Evolutionary conservation across 2,888 invertebrate species (phyloP), one percentile per base, ranked within the genome.

Genomic region (Pimpla rufipes): DNA sequence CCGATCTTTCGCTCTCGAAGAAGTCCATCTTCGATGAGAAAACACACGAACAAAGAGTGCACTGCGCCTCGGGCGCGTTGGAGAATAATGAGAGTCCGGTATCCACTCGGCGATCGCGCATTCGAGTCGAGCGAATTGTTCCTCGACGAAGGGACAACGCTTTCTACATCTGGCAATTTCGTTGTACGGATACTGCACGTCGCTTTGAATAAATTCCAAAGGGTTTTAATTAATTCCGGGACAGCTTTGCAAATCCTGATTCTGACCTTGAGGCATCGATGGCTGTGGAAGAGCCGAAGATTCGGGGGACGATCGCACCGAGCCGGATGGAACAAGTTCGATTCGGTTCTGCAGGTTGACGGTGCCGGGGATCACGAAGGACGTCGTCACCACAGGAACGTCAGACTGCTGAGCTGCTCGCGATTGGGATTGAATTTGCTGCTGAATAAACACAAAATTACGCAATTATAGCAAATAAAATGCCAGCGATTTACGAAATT

Each of bases 321-420:
- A 74, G 45, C 35, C 70, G 13, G 77, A 66, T 18, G 45, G 80
- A 70, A 81, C 74, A 11, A 85, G 75, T 29, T 86, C 81, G 16
- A 85, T 84, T 52, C 82, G 84, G 64, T 70, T 83, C 40, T 84
- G 85, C 6, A 85, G 70, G 62, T 87, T 80, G n/a, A 85, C 40
- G 10, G 77, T 85, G 21, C 79, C 76, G 5, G 86, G 86, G 45
- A 83, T 55, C 21, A 84, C 79, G 40, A 85, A 85, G 21, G 86
- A 85, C 13, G 85, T 85, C 8, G 73, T 79, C 13, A 82, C 82
- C 16, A 85, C 73, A n/a, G 87, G 83, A 59, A 83, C 64, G 18
- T 71, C 73, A 71, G 74, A 62, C 29, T 1, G 73, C 16, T 16
- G 57, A 0, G 50, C 62, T 29, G 70, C 62, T 57, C 74, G 70